These are phyloP conservation scores for Acrobasis suavella DNA, from an alignment of 2,888 invertebrate species.

Conservation along the genomic window DNA sequence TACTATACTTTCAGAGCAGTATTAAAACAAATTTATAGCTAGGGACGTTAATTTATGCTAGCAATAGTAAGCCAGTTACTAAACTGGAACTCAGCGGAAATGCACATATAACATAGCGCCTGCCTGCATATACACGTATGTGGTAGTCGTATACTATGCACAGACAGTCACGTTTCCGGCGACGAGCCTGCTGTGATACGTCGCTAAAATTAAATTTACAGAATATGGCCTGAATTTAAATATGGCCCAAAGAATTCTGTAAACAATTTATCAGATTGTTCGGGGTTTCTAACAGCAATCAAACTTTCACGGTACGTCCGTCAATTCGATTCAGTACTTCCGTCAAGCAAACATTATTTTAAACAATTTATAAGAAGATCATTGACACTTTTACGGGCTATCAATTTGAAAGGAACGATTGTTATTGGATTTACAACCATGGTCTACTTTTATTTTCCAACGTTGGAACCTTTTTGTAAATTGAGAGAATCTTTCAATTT, in stretches of 20 bases:
- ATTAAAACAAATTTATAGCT: slow-evolving; percentile 13
- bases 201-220: slow-evolving; percentile 35
- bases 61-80: slow-evolving; percentile 26
- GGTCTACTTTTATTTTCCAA: background rate
- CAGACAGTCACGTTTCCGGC: slow-evolving; percentile 36
- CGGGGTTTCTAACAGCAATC: slow-evolving; percentile 30
- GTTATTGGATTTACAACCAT: slow-evolving; percentile 7
- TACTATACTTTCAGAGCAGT: background rate
- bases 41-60: slow-evolving; percentile 36
- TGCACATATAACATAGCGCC: slow-evolving; percentile 42
- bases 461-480: background rate
- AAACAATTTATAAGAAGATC: slow-evolving; percentile 10
- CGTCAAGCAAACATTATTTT: slow-evolving; percentile 13
- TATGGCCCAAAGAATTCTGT: slow-evolving; percentile 1
- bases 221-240: slow-evolving; percentile 23
- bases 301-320: slow-evolving; percentile 15
- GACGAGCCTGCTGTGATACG: slow-evolving; percentile 30
- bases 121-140: slow-evolving; percentile 22
- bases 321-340: slow-evolving; percentile 19
- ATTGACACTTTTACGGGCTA: slow-evolving; percentile 13
- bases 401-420: slow-evolving; percentile 10
- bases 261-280: slow-evolving; percentile 22
- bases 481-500: background rate
- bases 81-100: slow-evolving; percentile 49
- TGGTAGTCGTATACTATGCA: slow-evolving; percentile 28